Evolutionary conservation across 2,797 vertebrate species (phyloP), one percentile per base, ranked within the genome.

Genomic region (Buphagus erythrorhynchus): DNA sequence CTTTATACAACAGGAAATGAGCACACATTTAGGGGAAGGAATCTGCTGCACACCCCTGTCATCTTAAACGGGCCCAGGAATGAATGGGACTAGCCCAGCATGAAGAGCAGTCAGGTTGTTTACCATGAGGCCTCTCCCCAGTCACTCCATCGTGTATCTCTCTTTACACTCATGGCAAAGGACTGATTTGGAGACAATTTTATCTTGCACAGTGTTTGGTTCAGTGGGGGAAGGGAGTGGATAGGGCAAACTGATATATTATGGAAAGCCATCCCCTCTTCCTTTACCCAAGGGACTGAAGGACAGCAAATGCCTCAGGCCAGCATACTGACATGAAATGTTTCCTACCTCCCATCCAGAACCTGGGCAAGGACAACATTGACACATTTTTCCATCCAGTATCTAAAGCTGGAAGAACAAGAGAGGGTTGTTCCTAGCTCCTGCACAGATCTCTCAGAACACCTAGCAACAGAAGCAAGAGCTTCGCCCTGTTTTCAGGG

Each of bases 201-300:
- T 76, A 74, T 67, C 59, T 75, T 42, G 66, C 7, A 6, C 26
- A 46, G 66, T 62, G 59, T 79, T 95, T 81, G 45, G 59, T 66
- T 82, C 61, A 18, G 43, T 11, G 26, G 59, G 73, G 36, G 83
- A 75, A 92, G 66, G 69, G 86, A 86, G 29, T 1, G 42, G 52
- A 57, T 11, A 58, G 35, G 52, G 52, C 51, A 92, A 69, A 90
- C 55, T 26, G 61, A 84, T 79, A 2, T 2, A 79, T 84, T 81
- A 86, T 57, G 86, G 80, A 90, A 94, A 95, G 55, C 85, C 28
- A 45, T 42, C 85, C 61, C 40, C 22, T 95, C 59, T 75, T 86
- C 72, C 80, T 86, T 88, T 48, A 43, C 75, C 61, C 75, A 49
- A 31, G 85, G 61, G 87, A 62, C 85, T 20, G 62, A 75, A 55